These are phyloP conservation scores for Spongia lamella DNA, from an alignment of 37 sponge, comb jelly and placozoan genomes.

Conservation along the genomic window DNA sequence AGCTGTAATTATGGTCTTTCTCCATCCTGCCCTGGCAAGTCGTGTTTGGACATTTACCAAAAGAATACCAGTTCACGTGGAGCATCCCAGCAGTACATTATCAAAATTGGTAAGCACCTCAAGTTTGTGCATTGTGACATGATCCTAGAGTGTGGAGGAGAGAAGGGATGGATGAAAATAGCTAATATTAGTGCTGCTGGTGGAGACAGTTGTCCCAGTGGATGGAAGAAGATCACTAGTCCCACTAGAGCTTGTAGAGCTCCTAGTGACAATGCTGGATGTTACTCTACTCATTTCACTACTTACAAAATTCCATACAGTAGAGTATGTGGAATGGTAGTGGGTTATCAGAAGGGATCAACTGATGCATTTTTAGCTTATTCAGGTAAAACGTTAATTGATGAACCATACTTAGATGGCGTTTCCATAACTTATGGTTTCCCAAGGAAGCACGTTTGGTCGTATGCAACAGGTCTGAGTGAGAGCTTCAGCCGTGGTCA, in stretches of 20 bases:
- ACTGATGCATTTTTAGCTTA: slow-evolving; percentile 7
- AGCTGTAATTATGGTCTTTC: no score
- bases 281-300: slow-evolving; percentile 1
- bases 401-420: slow-evolving; percentile 30
- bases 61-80: no score
- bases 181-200: slow-evolving; percentile 3
- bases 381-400: neutral
- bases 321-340: slow-evolving; percentile 15
- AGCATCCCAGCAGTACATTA: no score
- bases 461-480: neutral
- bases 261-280: slow-evolving; percentile 1
- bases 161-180: slow-evolving; percentile 23
- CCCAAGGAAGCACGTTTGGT: slow-evolving; percentile 32
- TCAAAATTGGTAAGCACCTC: neutral
- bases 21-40: no score
- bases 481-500: neutral
- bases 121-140: neutral
- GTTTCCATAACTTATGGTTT: slow-evolving; percentile 33
- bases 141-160: neutral
- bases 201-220: slow-evolving; percentile 19
- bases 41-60: no score
- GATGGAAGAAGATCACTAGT: slow-evolving; percentile 1
- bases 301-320: slow-evolving; percentile 3
- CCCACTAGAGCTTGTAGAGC: no score
- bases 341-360: slow-evolving; percentile 10